Conservation (phyloP, 2,797 vertebrate species). For the Gambusia yucatana region DNA sequence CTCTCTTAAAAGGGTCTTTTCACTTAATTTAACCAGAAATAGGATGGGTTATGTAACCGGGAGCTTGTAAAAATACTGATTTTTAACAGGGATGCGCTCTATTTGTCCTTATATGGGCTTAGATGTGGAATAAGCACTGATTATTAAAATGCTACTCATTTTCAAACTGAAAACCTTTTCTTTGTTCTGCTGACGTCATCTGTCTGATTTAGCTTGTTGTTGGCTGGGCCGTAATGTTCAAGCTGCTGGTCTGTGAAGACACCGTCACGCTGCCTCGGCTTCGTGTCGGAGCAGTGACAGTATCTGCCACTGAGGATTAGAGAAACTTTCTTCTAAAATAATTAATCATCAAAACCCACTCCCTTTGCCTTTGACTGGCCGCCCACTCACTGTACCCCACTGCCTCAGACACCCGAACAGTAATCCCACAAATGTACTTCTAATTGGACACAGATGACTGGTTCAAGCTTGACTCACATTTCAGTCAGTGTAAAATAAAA, state of each 20-base stretch:
- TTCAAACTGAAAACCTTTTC: neutral
- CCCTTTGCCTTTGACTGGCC: slow-evolving; percentile 44
- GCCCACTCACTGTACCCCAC: slow-evolving; percentile 50
- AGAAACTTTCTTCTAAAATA: slow-evolving; percentile 63
- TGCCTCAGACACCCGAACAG: slow-evolving; percentile 50
- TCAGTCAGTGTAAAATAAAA: slow-evolving; percentile 35
- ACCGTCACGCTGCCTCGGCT: slow-evolving; percentile 16
- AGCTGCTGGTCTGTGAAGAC: slow-evolving; percentile 29
- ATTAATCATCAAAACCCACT: slow-evolving; percentile 64
- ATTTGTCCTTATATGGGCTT: neutral
- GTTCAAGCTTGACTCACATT: slow-evolving; percentile 40
- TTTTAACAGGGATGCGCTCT: neutral
- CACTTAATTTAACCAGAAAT: slow-evolving; percentile 31
- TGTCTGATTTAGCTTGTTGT: slow-evolving; percentile 1
- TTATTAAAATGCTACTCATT: neutral
- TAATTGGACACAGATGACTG: slow-evolving; percentile 75
- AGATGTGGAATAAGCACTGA: neutral
- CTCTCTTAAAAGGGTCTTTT: slow-evolving; percentile 30
- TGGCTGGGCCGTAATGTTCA: slow-evolving; percentile 12
- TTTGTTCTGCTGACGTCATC: neutral
- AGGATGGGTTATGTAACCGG: neutral
- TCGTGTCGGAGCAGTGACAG: slow-evolving; percentile 47
- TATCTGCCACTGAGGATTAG: slow-evolving; percentile 53
- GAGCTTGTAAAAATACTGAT: neutral
- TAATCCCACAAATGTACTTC: slow-evolving; percentile 72